Conservation (phyloP, 2,797 vertebrate species). For the Phrynocephalus guinanensis region DNA sequence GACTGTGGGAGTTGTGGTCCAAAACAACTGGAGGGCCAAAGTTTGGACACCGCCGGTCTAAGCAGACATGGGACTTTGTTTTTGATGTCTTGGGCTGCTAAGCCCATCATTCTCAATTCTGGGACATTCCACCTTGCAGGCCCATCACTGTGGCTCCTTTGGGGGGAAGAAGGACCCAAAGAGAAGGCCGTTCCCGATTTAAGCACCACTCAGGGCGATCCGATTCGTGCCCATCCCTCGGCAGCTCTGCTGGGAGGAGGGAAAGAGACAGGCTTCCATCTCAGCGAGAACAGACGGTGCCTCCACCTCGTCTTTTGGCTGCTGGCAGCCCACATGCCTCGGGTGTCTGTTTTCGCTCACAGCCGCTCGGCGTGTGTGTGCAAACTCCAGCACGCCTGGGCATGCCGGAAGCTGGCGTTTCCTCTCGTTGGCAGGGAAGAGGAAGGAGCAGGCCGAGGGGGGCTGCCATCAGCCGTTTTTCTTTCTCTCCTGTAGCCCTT, state of each 20-base stretch:
- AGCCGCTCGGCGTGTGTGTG: constrained; percentile 10
- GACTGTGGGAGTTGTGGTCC: too few relatives aligned
- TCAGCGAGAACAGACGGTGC: constrained; percentile 49
- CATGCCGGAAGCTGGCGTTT: constrained; percentile 58
- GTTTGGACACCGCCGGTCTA: too few relatives aligned
- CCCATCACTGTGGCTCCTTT: too few relatives aligned
- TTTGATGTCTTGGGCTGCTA: too few relatives aligned
- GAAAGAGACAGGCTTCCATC: constrained; percentile 55
- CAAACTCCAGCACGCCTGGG: constrained; percentile 61
- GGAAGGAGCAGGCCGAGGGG: constrained; percentile 32
- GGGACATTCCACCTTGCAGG: too few relatives aligned
- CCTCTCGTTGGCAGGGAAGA: constrained; percentile 46
- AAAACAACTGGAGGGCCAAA: too few relatives aligned
- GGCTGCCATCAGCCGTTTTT: neutral
- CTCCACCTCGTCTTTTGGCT: neutral
- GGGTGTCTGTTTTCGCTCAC: constrained; percentile 62
- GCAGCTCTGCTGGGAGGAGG: constrained; percentile 44
- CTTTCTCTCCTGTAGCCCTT: neutral
- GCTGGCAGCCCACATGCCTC: constrained; percentile 33
- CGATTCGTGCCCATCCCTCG: constrained; percentile 50
- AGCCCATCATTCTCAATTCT: too few relatives aligned
- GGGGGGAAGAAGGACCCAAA: too few relatives aligned
- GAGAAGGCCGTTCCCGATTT: neutral
- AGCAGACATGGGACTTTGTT: too few relatives aligned
- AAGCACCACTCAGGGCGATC: too few relatives aligned